Evolutionary conservation across 2,888 invertebrate species (phyloP).

Genomic region (Globia sparganii): DNA sequence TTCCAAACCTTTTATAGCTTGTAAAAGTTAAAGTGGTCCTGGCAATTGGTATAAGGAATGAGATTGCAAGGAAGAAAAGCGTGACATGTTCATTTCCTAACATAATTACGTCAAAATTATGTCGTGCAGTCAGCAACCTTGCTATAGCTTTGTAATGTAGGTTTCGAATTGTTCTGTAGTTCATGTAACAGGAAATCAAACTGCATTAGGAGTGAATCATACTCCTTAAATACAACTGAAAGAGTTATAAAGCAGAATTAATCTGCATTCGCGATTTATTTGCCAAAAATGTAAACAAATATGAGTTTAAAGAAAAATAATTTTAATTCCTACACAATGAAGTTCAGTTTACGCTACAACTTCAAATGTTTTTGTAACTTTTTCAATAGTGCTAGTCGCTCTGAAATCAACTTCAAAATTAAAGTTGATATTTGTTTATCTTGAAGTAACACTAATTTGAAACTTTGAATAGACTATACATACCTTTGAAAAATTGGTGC

Average conservation of each 20-base stretch:
- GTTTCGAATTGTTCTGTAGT: conserved; percentile 18
- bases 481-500: neutral
- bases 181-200: conserved; percentile 29
- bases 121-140: conserved; percentile 39
- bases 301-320: no score
- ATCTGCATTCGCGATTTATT: no score
- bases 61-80: conserved; percentile 9
- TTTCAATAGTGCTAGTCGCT: no score
- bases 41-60: neutral
- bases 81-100: conserved; percentile 23
- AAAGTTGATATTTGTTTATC: no score
- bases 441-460: no score
- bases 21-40: neutral
- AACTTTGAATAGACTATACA: no score
- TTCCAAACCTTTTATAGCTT: neutral
- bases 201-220: conserved; percentile 19
- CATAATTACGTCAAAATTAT: conserved; percentile 12
- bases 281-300: no score
- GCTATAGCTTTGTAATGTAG: neutral
- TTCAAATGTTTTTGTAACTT: no score
- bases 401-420: no score
- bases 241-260: neutral
- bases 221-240: neutral
- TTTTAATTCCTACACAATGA: no score
- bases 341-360: no score